phyloP scores from a whole-genome alignment of 1,140 invertebrate genomes.

The Ips typographus region DNA sequence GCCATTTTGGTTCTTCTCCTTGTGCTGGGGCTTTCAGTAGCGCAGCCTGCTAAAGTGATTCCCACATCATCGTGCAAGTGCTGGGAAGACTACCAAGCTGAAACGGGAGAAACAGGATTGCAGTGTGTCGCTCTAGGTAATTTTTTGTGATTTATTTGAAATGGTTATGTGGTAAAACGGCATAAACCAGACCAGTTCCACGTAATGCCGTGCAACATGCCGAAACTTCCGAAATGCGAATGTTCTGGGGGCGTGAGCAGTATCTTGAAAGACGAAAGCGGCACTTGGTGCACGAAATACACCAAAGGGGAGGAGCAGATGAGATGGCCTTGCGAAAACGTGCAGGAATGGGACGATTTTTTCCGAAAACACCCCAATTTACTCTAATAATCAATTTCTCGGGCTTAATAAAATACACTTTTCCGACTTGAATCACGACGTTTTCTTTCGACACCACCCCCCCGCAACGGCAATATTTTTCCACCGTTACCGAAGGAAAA shows the following conservation, averaged over 20 bases:
- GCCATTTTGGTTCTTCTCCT: background rate
- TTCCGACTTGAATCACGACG: too few relatives aligned
- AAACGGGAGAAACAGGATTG: constrained; percentile 33
- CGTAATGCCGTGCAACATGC: constrained; percentile 47
- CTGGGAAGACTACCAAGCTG: constrained; percentile 44
- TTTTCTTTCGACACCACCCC: too few relatives aligned
- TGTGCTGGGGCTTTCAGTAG: background rate
- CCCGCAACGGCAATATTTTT: too few relatives aligned
- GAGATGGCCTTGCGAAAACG: constrained; percentile 47
- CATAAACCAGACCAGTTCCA: constrained; percentile 35
- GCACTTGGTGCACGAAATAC: constrained; percentile 47
- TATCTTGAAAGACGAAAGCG: constrained; percentile 45
- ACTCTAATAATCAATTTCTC: constrained; percentile 16
- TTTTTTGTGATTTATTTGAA: background rate
- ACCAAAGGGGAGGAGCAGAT: constrained; percentile 42
- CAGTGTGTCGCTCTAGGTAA: constrained; percentile 42
- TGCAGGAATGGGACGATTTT: constrained; percentile 45
- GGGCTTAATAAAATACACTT: too few relatives aligned
- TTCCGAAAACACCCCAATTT: constrained; percentile 43
- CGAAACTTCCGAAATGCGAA: constrained; percentile 43
- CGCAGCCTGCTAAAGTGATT: constrained; percentile 18
- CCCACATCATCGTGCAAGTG: constrained; percentile 40
- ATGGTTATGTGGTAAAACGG: background rate
- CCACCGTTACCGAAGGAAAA: too few relatives aligned
- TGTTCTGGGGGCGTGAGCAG: constrained; percentile 45